phyloP scores from a whole-genome alignment of 2,113 vertebrate genomes.

The Oreochromis spilurus region DNA sequence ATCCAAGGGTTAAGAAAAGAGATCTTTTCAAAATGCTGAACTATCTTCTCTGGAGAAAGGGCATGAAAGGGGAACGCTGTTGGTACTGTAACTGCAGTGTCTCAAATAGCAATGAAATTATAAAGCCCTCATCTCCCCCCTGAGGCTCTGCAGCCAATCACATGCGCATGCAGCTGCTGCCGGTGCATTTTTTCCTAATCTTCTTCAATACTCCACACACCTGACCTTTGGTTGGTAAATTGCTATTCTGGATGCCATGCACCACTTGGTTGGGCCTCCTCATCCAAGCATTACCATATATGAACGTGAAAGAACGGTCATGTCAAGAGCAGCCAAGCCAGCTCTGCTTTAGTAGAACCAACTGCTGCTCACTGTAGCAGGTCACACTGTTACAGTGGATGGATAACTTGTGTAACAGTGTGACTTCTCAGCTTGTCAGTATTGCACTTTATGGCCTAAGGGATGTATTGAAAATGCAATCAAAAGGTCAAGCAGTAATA shows the following conservation, averaged over 20 bases:
- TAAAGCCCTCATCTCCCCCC: not conserved
- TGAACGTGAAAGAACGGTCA: not conserved
- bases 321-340: not conserved
- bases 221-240: slow-evolving; percentile 18
- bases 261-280: not conserved
- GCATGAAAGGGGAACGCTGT: not conserved
- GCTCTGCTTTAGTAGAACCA: not conserved
- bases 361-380: not conserved
- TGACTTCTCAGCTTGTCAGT: not conserved
- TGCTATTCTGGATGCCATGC: not conserved
- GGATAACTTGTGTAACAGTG: not conserved
- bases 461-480: not conserved
- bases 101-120: not conserved
- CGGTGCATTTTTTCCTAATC: not conserved
- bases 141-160: not conserved
- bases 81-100: not conserved
- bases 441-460: not conserved
- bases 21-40: not conserved
- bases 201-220: not conserved
- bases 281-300: not conserved
- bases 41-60: not conserved
- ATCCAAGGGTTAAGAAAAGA: not conserved
- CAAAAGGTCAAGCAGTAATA: not conserved
- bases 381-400: not conserved
- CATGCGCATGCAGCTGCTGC: not conserved